Evolutionary conservation across 2,797 vertebrate species (phyloP).

Genomic region (Erethizon dorsatum): DNA sequence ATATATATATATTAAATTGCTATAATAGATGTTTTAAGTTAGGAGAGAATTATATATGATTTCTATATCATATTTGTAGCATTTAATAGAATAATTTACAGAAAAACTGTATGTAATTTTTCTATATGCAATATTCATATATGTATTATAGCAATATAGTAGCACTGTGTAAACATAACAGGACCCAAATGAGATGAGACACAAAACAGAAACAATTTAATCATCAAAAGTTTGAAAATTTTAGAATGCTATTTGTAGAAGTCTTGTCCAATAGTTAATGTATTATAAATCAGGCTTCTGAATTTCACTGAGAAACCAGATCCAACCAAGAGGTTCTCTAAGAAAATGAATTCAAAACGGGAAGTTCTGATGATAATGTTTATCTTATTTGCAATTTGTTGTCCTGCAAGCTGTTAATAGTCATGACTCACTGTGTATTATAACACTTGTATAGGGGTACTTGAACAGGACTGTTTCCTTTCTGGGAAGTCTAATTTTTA

Average conservation of each 20-base stretch:
- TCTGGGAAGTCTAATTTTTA: neutral
- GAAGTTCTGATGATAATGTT: neutral
- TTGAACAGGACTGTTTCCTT: neutral
- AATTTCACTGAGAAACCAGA: neutral
- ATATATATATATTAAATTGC: neutral
- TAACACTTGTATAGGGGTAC: neutral
- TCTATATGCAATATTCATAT: neutral
- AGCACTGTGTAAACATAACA: neutral
- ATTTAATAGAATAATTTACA: neutral
- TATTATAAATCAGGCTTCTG: neutral
- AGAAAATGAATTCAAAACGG: neutral
- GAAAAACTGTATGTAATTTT: neutral
- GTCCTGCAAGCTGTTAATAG: neutral
- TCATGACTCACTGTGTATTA: neutral
- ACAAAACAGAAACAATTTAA: conserved; percentile 27
- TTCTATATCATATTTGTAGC: neutral
- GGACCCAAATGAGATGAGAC: neutral
- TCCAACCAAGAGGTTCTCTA: neutral
- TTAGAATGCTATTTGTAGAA: conserved; percentile 13
- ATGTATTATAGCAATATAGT: neutral
- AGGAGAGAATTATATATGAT: neutral
- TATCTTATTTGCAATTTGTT: neutral
- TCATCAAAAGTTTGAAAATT: conserved; percentile 9
- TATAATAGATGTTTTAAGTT: neutral
- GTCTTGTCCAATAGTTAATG: neutral